These are phyloP conservation scores for Danio jaintianensis DNA, from an alignment of 2,797 vertebrate species.

Conservation along the genomic window DNA sequence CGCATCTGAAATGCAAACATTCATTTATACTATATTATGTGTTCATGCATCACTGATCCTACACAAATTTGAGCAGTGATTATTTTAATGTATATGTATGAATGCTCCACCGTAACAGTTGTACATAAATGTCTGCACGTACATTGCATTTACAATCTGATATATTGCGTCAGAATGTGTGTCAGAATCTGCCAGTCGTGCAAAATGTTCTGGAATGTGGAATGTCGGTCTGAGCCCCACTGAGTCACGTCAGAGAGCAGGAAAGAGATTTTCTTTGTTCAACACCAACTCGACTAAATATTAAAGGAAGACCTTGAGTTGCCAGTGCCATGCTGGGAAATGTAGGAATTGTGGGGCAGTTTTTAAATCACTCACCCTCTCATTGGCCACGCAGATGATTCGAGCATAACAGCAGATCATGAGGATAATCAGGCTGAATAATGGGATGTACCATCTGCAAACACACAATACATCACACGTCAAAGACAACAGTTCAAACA, in stretches of 20 bases:
- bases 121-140: conserved; percentile 19
- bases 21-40: neutral
- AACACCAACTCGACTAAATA: neutral
- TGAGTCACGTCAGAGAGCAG: neutral
- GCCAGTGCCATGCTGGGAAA: neutral
- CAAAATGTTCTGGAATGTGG: conserved; percentile 36
- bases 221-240: conserved; percentile 19
- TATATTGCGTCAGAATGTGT: neutral
- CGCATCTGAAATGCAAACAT: conserved; percentile 74
- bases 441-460: conserved; percentile 81
- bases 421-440: conserved; percentile 85
- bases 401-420: conserved; percentile 85
- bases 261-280: neutral
- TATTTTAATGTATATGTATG: neutral
- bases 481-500: neutral
- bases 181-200: neutral
- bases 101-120: neutral
- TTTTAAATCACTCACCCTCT: conserved; percentile 71
- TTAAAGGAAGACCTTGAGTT: neutral
- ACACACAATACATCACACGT: neutral
- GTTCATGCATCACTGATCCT: neutral
- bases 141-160: neutral
- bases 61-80: neutral
- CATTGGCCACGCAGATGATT: conserved; percentile 85
- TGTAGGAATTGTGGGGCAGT: neutral